Conservation (phyloP, 2,113 vertebrate species). For the Hydropotes inermis region DNA sequence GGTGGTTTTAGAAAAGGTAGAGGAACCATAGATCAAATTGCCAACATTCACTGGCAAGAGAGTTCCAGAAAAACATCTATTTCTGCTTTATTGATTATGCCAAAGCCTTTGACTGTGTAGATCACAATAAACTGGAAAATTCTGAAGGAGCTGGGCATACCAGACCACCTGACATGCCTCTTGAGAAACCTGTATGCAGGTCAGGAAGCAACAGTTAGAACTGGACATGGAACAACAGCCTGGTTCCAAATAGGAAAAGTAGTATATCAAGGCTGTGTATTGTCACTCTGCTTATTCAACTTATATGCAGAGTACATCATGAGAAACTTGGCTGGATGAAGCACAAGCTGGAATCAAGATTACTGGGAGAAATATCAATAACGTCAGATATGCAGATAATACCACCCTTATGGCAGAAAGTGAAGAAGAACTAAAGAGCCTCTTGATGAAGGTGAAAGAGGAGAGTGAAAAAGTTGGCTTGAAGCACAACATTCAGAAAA, state of each 20-base stretch:
- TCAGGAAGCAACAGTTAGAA: not conserved
- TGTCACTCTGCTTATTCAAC: not conserved
- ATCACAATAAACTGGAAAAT: not conserved
- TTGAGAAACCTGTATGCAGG: not conserved
- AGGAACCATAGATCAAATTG: not conserved
- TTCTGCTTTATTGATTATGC: not conserved
- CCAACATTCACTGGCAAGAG: not conserved
- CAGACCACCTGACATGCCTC: not conserved
- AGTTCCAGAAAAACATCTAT: not conserved
- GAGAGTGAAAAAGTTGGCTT: not conserved
- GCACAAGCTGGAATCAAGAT: not conserved
- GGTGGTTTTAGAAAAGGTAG: not conserved
- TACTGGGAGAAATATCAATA: not conserved
- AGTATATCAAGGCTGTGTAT: fast-evolving
- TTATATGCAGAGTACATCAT: not conserved
- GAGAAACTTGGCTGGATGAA: fast-evolving
- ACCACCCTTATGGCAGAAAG: not conserved
- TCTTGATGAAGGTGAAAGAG: not conserved
- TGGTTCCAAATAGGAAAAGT: not conserved
- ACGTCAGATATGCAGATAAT: not conserved
- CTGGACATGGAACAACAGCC: not conserved
- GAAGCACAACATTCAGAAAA: not conserved
- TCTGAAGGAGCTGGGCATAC: not conserved
- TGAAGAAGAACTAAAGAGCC: not conserved
- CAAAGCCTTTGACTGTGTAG: not conserved